A percentile compares a stretch with the other conserved stretches of the same genome.
Evolutionary conservation across 2,113 vertebrate genomes (phyloP).

Genomic region (Alligator sinensis): DNA sequence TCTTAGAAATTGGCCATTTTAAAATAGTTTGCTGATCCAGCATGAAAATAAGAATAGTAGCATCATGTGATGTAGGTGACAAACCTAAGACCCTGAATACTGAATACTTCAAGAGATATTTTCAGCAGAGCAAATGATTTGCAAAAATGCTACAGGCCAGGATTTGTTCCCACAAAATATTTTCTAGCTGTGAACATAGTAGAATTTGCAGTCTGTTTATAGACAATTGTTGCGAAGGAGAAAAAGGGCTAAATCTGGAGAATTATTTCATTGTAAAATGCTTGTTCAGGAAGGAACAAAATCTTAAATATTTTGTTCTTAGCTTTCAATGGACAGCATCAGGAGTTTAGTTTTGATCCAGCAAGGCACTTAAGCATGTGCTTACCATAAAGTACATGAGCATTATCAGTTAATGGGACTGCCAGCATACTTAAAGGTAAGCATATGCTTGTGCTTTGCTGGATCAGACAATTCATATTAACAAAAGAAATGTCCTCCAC

Average conservation of each 20-base stretch:
- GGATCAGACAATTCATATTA: background rate
- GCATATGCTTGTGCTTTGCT: background rate
- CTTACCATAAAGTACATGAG: background rate
- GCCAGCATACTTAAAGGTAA: background rate
- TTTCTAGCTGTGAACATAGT: background rate
- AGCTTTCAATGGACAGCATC: background rate
- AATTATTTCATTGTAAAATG: background rate
- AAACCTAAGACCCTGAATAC: background rate
- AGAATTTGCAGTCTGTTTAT: background rate
- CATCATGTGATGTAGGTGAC: background rate
- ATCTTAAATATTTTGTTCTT: fast-evolving
- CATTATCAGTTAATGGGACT: background rate
- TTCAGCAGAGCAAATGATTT: background rate
- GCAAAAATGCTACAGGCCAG: background rate
- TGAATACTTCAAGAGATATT: background rate
- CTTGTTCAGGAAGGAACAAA: background rate
- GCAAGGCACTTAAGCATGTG: fast-evolving
- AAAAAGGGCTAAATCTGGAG: background rate
- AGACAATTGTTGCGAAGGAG: background rate
- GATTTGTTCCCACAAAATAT: background rate
- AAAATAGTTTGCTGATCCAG: background rate
- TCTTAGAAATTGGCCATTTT: background rate
- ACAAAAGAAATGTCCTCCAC: background rate
- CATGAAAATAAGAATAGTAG: background rate
- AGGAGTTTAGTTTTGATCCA: background rate